These are phyloP conservation scores for Apamea sordens DNA, from an alignment of 2,888 invertebrate genomes.

Conservation along the genomic window DNA sequence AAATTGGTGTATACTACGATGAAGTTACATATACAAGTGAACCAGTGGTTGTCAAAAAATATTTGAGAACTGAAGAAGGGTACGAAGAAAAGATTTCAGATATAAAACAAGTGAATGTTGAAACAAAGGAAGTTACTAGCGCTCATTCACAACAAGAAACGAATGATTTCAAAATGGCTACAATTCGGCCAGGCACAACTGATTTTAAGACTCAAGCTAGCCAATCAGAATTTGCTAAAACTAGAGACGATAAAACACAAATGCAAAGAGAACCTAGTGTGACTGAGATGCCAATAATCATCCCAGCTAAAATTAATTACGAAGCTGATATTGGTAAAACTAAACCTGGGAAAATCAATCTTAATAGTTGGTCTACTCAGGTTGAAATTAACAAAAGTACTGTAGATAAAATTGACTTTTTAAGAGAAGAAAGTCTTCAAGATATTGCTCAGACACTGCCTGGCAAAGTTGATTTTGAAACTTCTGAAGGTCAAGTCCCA, in stretches of 20 bases:
- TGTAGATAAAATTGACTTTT: conserved; percentile 39
- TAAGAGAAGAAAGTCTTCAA: conserved; percentile 39
- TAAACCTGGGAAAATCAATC: conserved; percentile 50
- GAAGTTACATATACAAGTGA: conserved; percentile 37
- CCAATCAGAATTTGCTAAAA: neutral
- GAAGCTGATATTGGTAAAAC: conserved; percentile 54
- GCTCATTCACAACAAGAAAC: conserved; percentile 12
- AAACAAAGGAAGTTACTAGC: conserved; percentile 1
- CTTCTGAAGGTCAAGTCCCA: conserved; percentile 25
- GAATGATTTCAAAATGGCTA: neutral
- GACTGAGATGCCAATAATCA: conserved; percentile 41
- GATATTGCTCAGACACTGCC: conserved; percentile 47
- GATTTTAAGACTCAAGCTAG: conserved; percentile 5
- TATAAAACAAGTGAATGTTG: conserved; percentile 1
- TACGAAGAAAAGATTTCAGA: neutral
- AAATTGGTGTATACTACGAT: conserved; percentile 42
- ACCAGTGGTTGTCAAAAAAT: conserved; percentile 44
- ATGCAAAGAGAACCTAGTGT: conserved; percentile 18
- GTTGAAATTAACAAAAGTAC: conserved; percentile 46
- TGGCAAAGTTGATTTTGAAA: conserved; percentile 21
- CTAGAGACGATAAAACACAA: neutral
- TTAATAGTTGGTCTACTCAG: conserved; percentile 51
- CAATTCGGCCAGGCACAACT: conserved; percentile 20
- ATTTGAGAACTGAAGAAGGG: conserved; percentile 26
- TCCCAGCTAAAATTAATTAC: conserved; percentile 40